A percentile compares a stretch with the other conserved stretches of the same genome.
Conservation (phyloP, 1,140 invertebrate genomes). For the Hyles euphorbiae region DNA sequence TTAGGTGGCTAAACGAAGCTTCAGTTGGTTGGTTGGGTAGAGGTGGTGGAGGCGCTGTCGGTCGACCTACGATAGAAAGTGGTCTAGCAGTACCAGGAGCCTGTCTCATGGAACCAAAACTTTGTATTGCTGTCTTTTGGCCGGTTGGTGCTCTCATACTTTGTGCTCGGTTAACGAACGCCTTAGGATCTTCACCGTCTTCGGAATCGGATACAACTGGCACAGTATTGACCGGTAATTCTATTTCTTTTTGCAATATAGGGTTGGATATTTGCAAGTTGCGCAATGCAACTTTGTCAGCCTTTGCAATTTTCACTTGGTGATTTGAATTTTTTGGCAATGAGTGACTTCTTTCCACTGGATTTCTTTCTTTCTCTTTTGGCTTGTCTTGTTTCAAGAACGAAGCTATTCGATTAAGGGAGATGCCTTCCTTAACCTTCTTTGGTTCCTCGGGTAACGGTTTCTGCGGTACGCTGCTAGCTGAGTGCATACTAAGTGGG, state of each 20-base stretch:
- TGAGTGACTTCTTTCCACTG: conserved; percentile 76
- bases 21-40: conserved; percentile 67
- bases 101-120: conserved; percentile 87
- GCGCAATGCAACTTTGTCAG: conserved; percentile 83
- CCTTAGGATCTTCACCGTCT: conserved; percentile 66
- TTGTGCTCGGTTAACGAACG: conserved; percentile 82
- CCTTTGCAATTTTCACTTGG: conserved; percentile 76
- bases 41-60: conserved; percentile 81
- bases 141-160: conserved; percentile 81
- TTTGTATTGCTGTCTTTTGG: conserved; percentile 79
- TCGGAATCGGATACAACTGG: conserved; percentile 75
- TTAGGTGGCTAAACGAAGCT: conserved; percentile 34
- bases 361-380: conserved; percentile 75
- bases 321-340: conserved; percentile 77
- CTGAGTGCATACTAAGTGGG: conserved; percentile 74
- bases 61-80: conserved; percentile 79
- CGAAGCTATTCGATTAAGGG: conserved; percentile 85
- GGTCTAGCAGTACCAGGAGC: conserved; percentile 79
- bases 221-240: conserved; percentile 76
- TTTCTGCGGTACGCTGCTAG: conserved; percentile 55
- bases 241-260: conserved; percentile 82
- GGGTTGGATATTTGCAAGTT: conserved; percentile 88
- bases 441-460: conserved; percentile 67
- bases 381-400: conserved; percentile 82
- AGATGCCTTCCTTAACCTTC: conserved; percentile 76